These are phyloP conservation scores for Microtus californicus DNA, from an alignment of 2,797 vertebrate genomes.

Conservation along the genomic window DNA sequence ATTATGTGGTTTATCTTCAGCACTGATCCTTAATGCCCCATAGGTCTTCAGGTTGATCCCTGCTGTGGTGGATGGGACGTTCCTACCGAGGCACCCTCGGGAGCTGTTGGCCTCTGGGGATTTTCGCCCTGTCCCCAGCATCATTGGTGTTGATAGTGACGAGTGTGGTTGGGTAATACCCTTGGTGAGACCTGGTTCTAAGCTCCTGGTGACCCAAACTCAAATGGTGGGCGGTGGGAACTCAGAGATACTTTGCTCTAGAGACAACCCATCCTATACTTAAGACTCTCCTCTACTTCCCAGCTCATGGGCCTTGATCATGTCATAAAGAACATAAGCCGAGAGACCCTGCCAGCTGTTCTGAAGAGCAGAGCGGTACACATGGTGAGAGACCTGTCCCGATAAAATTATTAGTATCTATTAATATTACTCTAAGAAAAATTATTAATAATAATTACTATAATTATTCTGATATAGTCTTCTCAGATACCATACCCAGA, in stretches of 20 bases:
- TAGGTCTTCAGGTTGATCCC: background rate
- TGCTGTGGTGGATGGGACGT: conserved; percentile 77
- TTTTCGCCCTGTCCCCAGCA: conserved; percentile 79
- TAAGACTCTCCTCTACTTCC: background rate
- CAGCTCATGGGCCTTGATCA: background rate
- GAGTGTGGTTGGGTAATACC: conserved; percentile 85
- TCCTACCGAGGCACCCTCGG: conserved; percentile 81
- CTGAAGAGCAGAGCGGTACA: background rate
- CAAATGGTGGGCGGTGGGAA: fast-evolving
- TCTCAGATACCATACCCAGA: background rate
- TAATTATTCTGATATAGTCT: background rate
- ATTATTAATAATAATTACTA: no score
- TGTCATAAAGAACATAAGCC: background rate
- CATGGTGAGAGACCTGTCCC: background rate
- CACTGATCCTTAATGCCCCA: background rate
- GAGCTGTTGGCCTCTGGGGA: conserved; percentile 80
- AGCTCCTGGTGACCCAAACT: no score
- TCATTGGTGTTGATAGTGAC: conserved; percentile 84
- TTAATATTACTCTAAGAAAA: no score
- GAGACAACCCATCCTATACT: background rate
- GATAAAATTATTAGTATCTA: no score
- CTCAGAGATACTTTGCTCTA: background rate
- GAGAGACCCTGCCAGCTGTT: background rate
- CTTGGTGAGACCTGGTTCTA: conserved; percentile 71
- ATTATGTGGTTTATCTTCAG: no score